Evolutionary conservation across 2,797 vertebrate species (phyloP).

Genomic region (Hippopotamyrus pictus): DNA sequence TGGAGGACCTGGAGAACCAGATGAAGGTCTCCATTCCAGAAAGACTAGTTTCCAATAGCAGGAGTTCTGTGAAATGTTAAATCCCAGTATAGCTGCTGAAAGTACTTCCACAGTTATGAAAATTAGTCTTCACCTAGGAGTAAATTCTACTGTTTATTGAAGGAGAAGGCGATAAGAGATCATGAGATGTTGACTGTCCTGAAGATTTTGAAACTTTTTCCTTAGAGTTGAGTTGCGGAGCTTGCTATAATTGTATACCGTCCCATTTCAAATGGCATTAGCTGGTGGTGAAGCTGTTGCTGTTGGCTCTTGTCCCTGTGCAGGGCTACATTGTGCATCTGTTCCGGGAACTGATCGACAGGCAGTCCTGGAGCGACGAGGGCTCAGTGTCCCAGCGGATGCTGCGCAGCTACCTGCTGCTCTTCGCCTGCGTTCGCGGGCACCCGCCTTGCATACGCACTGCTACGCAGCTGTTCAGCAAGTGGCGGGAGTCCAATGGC

Average conservation of each 20-base stretch:
- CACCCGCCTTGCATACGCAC: conserved; percentile 69
- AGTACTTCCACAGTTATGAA: not conserved
- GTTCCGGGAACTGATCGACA: conserved; percentile 70
- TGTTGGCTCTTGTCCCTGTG: not conserved
- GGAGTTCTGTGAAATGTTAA: not conserved
- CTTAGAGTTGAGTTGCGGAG: not conserved
- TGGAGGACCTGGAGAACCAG: conserved; percentile 65
- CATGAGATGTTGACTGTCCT: not conserved
- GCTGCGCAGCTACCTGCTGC: conserved; percentile 69
- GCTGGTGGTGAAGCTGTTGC: not conserved
- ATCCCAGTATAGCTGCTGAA: not conserved
- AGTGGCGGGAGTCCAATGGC: conserved; percentile 75
- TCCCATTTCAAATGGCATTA: not conserved
- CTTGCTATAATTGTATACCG: not conserved
- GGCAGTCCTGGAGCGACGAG: conserved; percentile 73
- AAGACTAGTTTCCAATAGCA: not conserved
- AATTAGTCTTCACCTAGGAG: not conserved
- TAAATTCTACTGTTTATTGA: not conserved
- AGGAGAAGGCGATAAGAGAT: not conserved
- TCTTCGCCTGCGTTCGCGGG: conserved; percentile 66
- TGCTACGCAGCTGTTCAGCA: conserved; percentile 64
- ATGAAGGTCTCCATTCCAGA: conserved; percentile 60
- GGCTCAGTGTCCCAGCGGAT: conserved; percentile 72
- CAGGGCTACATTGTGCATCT: conserved; percentile 75
- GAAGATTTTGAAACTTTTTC: not conserved